Evolutionary conservation across 2,888 invertebrate species (phyloP).

Genomic region (Hyposoter didymator): DNA sequence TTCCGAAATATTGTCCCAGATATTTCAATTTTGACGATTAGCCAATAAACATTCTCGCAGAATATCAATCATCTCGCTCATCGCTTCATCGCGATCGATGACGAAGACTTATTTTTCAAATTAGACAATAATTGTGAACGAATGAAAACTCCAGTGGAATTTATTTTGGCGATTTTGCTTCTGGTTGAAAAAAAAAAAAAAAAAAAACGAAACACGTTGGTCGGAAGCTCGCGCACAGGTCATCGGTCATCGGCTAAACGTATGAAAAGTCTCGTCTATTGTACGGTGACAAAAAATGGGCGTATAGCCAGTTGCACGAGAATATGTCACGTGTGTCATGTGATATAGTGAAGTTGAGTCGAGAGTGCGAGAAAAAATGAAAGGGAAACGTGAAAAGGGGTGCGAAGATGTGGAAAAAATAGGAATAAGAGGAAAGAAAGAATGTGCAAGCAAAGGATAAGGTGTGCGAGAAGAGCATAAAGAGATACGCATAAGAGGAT

Average conservation of each 20-base stretch:
- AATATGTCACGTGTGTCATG: background rate
- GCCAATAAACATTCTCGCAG: background rate
- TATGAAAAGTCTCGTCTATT: background rate
- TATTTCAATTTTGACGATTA: background rate
- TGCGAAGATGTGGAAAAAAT: constrained; percentile 14
- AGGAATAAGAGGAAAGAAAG: constrained; percentile 4
- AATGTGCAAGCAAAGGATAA: constrained; percentile 9
- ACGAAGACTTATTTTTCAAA: too few species aligned
- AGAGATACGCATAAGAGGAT: constrained; percentile 63
- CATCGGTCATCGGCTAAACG: background rate
- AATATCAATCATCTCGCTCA: too few species aligned
- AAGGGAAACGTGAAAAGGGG: constrained; percentile 15
- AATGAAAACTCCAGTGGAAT: background rate
- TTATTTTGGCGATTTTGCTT: background rate
- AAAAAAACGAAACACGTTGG: background rate
- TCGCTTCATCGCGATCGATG: too few species aligned
- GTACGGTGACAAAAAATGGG: background rate
- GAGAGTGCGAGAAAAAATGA: background rate
- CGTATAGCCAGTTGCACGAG: background rate
- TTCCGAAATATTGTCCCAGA: background rate
- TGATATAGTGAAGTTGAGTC: background rate
- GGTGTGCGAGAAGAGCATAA: constrained; percentile 58
- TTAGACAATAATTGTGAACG: background rate
- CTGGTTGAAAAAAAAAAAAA: background rate
- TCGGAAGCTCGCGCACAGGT: background rate